Conservation (phyloP, 1,140 invertebrate species). For the Saccostrea glomerata region DNA sequence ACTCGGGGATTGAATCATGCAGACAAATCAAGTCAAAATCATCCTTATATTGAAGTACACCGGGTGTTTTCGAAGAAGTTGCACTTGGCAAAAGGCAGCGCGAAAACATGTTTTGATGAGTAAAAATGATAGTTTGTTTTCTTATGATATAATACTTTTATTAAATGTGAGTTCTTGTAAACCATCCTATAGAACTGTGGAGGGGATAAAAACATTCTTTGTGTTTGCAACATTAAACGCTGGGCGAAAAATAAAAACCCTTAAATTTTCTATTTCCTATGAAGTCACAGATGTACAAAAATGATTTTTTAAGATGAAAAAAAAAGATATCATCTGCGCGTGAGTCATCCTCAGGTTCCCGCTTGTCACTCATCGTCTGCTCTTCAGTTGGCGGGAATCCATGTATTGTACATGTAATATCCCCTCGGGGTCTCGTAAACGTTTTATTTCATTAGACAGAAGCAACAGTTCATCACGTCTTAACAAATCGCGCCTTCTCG, state of each 20-base stretch:
- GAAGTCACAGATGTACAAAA: no score
- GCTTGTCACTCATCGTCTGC: slow-evolving; percentile 17
- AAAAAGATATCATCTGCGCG: background rate
- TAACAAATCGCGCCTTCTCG: background rate
- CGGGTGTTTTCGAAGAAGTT: background rate
- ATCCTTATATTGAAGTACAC: background rate
- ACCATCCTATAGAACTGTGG: no score
- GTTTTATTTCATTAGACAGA: background rate
- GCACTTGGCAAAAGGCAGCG: background rate
- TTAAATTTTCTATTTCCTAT: no score
- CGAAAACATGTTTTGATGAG: background rate
- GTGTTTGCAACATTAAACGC: no score
- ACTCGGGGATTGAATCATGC: background rate
- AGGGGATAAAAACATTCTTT: no score
- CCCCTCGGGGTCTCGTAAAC: background rate
- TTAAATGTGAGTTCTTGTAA: no score
- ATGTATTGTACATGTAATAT: background rate
- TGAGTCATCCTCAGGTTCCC: background rate
- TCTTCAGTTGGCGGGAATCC: slow-evolving; percentile 10
- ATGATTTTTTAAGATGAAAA: background rate
- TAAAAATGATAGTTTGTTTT: background rate
- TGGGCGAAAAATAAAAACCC: no score
- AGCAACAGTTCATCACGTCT: background rate
- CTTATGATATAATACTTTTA: no score
- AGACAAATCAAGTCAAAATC: background rate